Conservation (phyloP, 2,888 invertebrate species). For the Nephrotoma guestfalica region DNA sequence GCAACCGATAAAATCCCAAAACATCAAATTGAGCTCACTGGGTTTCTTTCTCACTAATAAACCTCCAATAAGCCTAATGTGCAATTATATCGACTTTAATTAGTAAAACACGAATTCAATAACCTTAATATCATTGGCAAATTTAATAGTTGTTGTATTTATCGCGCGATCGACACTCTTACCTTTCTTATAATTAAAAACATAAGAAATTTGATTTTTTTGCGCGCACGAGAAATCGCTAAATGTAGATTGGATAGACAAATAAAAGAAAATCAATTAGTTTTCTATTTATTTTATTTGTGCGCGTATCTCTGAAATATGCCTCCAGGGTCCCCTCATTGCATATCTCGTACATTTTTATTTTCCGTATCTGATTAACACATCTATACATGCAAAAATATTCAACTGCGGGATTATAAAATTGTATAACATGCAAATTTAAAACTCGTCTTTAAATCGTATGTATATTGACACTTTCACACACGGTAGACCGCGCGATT, state of each 20-base stretch:
- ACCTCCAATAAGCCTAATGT: neutral
- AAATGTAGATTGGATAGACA: neutral
- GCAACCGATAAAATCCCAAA: neutral
- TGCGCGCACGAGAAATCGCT: neutral
- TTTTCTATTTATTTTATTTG: neutral
- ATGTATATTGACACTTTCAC: neutral
- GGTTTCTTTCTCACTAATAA: neutral
- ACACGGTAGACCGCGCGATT: neutral
- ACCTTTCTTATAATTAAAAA: neutral
- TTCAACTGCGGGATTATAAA: neutral
- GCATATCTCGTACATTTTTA: neutral
- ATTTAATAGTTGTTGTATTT: neutral
- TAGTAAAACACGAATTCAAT: neutral
- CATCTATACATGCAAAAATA: neutral
- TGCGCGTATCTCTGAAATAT: neutral
- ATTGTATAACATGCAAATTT: neutral
- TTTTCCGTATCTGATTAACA: neutral
- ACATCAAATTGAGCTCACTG: neutral
- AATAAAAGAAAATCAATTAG: neutral
- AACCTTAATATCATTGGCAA: neutral
- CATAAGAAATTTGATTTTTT: neutral
- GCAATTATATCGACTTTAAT: neutral
- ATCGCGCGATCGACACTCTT: neutral
- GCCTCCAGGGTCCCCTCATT: neutral
- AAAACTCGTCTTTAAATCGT: neutral